These are phyloP conservation scores for Gadus chalcogrammus DNA, from an alignment of 2,113 vertebrate genomes.

Conservation along the genomic window DNA sequence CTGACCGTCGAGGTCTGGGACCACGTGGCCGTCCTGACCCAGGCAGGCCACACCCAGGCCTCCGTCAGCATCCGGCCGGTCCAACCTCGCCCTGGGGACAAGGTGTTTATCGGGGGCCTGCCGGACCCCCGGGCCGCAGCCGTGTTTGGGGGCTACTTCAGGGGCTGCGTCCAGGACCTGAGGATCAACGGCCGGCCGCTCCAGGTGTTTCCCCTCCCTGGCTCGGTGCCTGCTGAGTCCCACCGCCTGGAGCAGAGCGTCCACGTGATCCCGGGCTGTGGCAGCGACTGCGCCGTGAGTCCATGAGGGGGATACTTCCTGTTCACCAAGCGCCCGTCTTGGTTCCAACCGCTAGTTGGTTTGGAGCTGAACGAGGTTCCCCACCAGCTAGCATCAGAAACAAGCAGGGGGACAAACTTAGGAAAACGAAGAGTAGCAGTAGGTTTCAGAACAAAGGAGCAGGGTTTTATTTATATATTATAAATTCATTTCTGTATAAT, in stretches of 20 bases:
- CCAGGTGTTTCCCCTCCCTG: conserved; percentile 80
- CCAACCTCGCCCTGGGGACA: conserved; percentile 61
- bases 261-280: conserved; percentile 78
- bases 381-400: neutral
- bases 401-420: no score
- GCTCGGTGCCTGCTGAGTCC: conserved; percentile 30
- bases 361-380: no score
- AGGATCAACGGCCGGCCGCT: conserved; percentile 76
- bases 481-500: neutral
- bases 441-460: neutral
- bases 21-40: conserved; percentile 66
- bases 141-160: conserved; percentile 80
- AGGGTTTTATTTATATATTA: neutral
- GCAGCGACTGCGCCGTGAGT: conserved; percentile 83
- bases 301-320: no score
- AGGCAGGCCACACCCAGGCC: conserved; percentile 74
- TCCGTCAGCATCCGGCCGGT: conserved; percentile 61
- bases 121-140: conserved; percentile 69
- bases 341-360: neutral
- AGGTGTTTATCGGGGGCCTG: conserved; percentile 82
- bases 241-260: conserved; percentile 58
- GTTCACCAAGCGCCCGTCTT: neutral
- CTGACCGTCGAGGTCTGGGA: conserved; percentile 77
- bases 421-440: neutral
- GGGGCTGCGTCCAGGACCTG: conserved; percentile 89